Percentiles rank a stretch among this genome's conserved stretches.
Conservation (phyloP, 2,113 vertebrate species). For the Gavia stellata region DNA sequence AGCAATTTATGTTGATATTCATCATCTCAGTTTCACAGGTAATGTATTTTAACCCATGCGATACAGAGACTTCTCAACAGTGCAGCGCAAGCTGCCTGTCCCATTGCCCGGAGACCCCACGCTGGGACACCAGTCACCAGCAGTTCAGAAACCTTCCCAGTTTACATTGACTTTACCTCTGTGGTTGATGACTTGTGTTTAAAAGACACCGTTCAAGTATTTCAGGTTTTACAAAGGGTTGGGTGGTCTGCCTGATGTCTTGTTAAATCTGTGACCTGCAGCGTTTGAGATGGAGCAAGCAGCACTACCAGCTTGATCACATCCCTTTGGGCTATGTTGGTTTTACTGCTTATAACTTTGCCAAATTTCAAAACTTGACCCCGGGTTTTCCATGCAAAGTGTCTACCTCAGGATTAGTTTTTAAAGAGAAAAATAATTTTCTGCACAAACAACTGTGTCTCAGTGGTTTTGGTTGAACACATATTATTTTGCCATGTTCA, state of each 20-base stretch:
- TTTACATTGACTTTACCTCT: not conserved
- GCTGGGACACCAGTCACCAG: not conserved
- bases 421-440: not conserved
- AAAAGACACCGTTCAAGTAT: not conserved
- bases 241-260: not conserved
- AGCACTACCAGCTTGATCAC: not conserved
- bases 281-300: not conserved
- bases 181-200: not conserved
- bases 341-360: not conserved
- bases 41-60: not conserved
- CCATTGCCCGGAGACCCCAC: fast-evolving
- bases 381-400: not conserved
- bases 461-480: not conserved
- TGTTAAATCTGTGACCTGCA: not conserved
- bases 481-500: not conserved
- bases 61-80: fast-evolving
- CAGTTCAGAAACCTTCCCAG: not conserved
- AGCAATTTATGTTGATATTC: not conserved
- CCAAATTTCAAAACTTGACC: not conserved
- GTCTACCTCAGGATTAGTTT: not conserved
- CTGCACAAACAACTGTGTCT: not conserved
- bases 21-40: not conserved
- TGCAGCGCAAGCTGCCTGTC: not conserved
- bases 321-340: fast-evolving
- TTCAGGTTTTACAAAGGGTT: not conserved